Evolutionary conservation across 2,888 invertebrate species (phyloP).

Genomic region (Hoplodrina blanda): DNA sequence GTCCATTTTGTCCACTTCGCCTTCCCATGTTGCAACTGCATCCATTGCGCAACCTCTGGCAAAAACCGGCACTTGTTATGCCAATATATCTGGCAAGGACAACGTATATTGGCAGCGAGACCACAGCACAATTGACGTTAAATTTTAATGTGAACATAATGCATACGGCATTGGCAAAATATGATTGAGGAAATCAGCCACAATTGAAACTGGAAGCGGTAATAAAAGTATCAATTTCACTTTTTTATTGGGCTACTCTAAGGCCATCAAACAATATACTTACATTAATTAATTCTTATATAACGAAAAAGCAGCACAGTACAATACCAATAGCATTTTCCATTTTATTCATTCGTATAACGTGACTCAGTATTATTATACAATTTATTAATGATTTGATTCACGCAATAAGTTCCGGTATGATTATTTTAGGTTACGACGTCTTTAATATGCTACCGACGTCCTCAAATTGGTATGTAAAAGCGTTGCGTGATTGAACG

Average conservation of each 20-base stretch:
- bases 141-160: slow-evolving; percentile 46
- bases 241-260: slow-evolving; percentile 24
- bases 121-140: slow-evolving; percentile 38
- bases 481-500: slow-evolving; percentile 58
- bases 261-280: slow-evolving; percentile 32
- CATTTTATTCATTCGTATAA: slow-evolving; percentile 62
- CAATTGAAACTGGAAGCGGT: slow-evolving; percentile 48
- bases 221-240: slow-evolving; percentile 49
- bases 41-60: slow-evolving; percentile 80
- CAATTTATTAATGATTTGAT: slow-evolving; percentile 77
- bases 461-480: slow-evolving; percentile 60
- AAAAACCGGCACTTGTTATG: slow-evolving; percentile 76
- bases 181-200: slow-evolving; percentile 36
- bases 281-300: slow-evolving; percentile 59
- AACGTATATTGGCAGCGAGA: slow-evolving; percentile 51
- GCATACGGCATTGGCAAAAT: slow-evolving; percentile 48
- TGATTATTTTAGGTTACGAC: slow-evolving; percentile 70
- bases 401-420: slow-evolving; percentile 79
- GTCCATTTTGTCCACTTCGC: slow-evolving; percentile 59
- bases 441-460: slow-evolving; percentile 53
- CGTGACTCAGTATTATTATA: slow-evolving; percentile 76
- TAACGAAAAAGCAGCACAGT: slow-evolving; percentile 48
- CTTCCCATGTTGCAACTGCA: slow-evolving; percentile 82
- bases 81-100: slow-evolving; percentile 65
- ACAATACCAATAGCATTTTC: slow-evolving; percentile 53